Evolutionary conservation across 2,888 invertebrate species (phyloP).

Genomic region (Heterodera filipjevi): DNA sequence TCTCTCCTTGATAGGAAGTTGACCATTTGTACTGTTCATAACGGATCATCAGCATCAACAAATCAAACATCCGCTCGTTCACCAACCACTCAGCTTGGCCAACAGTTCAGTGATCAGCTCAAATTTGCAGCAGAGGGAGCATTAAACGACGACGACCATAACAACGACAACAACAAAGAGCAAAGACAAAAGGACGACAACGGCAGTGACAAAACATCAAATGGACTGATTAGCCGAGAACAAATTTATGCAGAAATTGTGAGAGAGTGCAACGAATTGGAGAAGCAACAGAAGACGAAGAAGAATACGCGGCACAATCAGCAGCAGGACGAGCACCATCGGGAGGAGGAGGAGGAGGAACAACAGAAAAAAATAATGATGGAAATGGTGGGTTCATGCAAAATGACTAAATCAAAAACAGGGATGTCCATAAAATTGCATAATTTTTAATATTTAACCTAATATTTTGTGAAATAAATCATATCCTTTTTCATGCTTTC

Average conservation of each 20-base stretch:
- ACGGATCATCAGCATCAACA: neutral
- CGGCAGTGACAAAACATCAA: constrained; percentile 28
- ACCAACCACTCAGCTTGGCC: constrained; percentile 22
- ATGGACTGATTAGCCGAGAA: constrained; percentile 42
- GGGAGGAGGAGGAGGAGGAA: neutral
- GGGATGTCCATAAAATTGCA: too few species aligned
- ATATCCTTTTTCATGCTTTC: too few species aligned
- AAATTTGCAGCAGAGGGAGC: constrained; percentile 4
- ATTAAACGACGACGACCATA: neutral
- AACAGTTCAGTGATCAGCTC: constrained; percentile 26
- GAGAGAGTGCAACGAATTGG: constrained; percentile 45
- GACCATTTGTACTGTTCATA: neutral
- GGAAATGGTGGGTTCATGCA: neutral
- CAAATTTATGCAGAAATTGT: constrained; percentile 51
- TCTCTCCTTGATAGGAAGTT: neutral
- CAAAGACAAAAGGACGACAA: neutral
- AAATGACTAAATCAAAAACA: too few species aligned
- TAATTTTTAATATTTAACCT: too few species aligned
- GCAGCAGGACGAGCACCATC: neutral
- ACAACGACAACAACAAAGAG: neutral
- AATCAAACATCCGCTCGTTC: neutral
- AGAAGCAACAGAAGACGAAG: constrained; percentile 33
- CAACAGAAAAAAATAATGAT: neutral
- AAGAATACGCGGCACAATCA: neutral
- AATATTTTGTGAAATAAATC: too few species aligned